Evolutionary conservation across 2,797 vertebrate species (phyloP).

Genomic region (Acanthopagrus latus): DNA sequence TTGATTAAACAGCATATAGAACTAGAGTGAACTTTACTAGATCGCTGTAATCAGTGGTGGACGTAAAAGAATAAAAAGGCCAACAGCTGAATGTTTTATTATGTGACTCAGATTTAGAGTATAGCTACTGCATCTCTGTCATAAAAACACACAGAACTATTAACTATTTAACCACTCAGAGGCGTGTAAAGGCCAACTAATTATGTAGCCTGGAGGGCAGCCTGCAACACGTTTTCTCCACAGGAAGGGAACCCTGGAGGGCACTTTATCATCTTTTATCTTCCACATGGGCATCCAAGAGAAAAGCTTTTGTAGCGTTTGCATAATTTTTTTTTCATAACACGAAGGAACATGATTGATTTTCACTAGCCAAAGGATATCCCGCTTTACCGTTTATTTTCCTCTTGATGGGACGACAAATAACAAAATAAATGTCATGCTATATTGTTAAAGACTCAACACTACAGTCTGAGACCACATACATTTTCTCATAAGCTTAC

Average conservation of each 20-base stretch:
- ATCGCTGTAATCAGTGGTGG: neutral
- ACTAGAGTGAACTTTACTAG: neutral
- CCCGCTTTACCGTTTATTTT: too few species aligned
- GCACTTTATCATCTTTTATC: neutral
- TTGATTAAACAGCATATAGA: neutral
- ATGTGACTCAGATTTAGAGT: neutral
- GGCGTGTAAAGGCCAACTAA: too few species aligned
- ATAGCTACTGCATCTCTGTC: neutral
- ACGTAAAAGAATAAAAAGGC: neutral
- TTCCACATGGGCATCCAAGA: neutral
- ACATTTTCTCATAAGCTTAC: too few species aligned
- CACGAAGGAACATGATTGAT: too few species aligned
- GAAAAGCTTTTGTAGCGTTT: neutral
- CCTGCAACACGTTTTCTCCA: neutral
- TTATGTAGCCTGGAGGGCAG: neutral
- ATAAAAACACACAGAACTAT: neutral
- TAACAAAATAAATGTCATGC: too few species aligned
- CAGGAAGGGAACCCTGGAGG: neutral
- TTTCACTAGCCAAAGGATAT: too few species aligned
- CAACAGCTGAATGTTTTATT: neutral
- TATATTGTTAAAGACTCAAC: too few species aligned
- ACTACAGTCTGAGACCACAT: too few species aligned
- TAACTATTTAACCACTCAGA: neutral
- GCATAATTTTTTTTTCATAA: too few species aligned
- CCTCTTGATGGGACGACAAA: too few species aligned